Percentiles rank a stretch among this genome's conserved stretches.
phyloP scores from a whole-genome alignment of 1,140 invertebrate species.

The Dreissena polymorpha region DNA sequence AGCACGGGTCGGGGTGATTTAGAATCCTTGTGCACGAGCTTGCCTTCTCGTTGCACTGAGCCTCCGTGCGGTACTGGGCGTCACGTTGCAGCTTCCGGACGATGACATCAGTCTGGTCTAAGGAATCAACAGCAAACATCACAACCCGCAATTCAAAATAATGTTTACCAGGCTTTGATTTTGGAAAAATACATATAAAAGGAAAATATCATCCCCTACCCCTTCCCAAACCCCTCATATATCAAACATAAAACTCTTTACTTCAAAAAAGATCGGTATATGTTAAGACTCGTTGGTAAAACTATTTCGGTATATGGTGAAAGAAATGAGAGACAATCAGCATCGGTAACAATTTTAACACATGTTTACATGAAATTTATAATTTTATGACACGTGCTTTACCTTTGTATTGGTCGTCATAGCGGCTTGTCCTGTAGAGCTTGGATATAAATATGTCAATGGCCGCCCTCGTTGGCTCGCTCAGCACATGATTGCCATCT shows the following conservation, averaged over 20 bases:
- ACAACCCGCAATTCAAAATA: background rate
- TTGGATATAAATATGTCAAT: conserved; percentile 13
- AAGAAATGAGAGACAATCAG: background rate
- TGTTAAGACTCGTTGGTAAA: background rate
- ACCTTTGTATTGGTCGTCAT: conserved; percentile 9
- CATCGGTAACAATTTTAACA: background rate
- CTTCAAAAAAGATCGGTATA: background rate
- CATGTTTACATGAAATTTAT: background rate
- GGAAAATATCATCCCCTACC: background rate
- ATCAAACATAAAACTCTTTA: background rate
- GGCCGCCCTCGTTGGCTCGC: conserved; percentile 8
- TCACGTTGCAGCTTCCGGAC: conserved; percentile 8
- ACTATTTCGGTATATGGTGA: background rate
- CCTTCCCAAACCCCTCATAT: too few relatives aligned
- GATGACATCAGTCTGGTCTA: conserved; percentile 12
- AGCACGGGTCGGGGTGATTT: conserved; percentile 42
- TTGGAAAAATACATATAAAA: too few relatives aligned
- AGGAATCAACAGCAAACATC: background rate
- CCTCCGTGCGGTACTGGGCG: background rate
- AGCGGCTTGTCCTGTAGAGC: conserved; percentile 9
- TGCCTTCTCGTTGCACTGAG: background rate
- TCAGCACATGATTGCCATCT: conserved; percentile 17
- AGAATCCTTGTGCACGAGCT: conserved; percentile 22
- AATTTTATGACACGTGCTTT: background rate
- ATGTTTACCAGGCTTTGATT: background rate